A percentile compares a stretch with the other conserved stretches of the same genome.
Evolutionary conservation across 2,113 vertebrate genomes (phyloP).

Genomic region (Corythoichthys haematopterus): DNA sequence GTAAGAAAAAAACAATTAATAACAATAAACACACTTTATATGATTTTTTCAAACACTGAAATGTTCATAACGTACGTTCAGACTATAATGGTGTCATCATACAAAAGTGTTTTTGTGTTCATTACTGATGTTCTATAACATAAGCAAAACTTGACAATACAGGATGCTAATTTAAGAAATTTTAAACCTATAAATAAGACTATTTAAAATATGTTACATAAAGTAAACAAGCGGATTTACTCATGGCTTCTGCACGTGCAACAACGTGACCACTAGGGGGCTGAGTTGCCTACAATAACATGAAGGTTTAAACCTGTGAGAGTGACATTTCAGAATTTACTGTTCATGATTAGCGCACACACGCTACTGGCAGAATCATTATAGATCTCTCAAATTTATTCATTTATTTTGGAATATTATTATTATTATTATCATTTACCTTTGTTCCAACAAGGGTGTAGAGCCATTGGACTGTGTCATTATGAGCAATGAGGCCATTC

Average conservation of each 20-base stretch:
- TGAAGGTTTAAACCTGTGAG: conserved; percentile 5
- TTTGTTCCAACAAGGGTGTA: conserved; percentile 91
- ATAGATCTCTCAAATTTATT: background rate
- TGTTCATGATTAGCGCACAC: conserved; percentile 11
- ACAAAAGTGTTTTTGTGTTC: conserved; percentile 15
- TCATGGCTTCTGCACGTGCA: background rate
- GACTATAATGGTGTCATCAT: background rate
- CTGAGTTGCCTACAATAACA: conserved; percentile 20
- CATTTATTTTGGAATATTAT: background rate
- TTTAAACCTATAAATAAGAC: background rate
- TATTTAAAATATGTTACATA: background rate
- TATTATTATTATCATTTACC: conserved; percentile 69
- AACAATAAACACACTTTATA: background rate
- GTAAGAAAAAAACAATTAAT: conserved; percentile 3
- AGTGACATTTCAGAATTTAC: background rate
- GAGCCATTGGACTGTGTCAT: conserved; percentile 94
- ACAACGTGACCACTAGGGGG: conserved; percentile 57
- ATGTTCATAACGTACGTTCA: background rate
- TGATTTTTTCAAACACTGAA: background rate
- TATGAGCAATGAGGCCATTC: conserved; percentile 94
- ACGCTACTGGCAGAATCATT: background rate
- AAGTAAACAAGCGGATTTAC: background rate
- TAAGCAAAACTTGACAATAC: background rate
- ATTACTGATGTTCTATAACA: background rate
- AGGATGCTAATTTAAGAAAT: background rate